These are phyloP conservation scores for Arrhopalites spinosus DNA, from an alignment of 2,888 invertebrate species.

Conservation along the genomic window DNA sequence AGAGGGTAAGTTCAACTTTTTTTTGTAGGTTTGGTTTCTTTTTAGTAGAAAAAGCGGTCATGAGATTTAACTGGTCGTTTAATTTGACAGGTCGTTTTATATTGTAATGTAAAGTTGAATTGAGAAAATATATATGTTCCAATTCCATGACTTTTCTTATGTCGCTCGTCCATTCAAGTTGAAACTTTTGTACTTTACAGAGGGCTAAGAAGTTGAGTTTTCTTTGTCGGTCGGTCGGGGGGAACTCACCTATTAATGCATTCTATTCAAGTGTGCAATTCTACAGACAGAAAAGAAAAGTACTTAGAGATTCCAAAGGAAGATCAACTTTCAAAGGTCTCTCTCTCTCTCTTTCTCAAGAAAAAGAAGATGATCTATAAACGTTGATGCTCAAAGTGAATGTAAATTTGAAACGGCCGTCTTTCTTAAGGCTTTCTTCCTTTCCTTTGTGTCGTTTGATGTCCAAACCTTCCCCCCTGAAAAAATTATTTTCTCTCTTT, in stretches of 20 bases:
- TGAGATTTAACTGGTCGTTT: no score
- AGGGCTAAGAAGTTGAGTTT: no score
- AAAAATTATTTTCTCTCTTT: background rate
- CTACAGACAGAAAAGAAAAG: slow-evolving; percentile 4
- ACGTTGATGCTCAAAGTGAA: background rate
- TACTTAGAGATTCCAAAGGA: background rate
- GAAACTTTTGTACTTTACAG: no score
- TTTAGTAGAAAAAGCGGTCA: no score
- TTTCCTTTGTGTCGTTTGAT: slow-evolving; percentile 1
- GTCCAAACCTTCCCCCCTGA: background rate
- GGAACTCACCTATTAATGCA: background rate
- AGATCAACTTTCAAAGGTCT: background rate
- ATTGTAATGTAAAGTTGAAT: no score
- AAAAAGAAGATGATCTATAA: slow-evolving; percentile 3
- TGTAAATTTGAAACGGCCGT: background rate
- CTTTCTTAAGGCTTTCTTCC: background rate
- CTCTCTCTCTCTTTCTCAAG: background rate
- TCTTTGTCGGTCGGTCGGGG: background rate
- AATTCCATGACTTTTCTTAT: no score
- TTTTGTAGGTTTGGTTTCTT: no score
- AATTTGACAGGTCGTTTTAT: no score
- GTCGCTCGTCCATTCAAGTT: no score
- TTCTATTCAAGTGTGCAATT: background rate
- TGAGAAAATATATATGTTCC: no score
- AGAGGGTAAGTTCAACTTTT: no score